Evolutionary conservation across 2,888 invertebrate species (phyloP).

Genomic region (Campoplex nolae): DNA sequence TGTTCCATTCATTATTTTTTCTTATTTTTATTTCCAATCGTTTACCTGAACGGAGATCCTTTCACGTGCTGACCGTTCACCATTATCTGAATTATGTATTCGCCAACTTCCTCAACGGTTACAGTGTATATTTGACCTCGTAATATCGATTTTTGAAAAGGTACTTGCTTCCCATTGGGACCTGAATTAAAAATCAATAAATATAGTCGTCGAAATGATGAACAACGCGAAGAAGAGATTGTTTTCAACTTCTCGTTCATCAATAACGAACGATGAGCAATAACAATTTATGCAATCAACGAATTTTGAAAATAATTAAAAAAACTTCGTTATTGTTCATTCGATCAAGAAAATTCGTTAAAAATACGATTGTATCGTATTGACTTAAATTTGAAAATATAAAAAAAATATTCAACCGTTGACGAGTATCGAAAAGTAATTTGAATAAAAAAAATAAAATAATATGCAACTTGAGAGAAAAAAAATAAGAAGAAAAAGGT

Average conservation of each 20-base stretch:
- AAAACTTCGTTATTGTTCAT: too few relatives aligned
- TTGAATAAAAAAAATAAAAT: not conserved
- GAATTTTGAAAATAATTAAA: too few relatives aligned
- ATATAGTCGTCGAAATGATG: not conserved
- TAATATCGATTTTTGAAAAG: constrained; percentile 82
- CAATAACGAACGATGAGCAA: too few relatives aligned
- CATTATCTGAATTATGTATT: constrained; percentile 93
- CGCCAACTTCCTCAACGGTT: constrained; percentile 94
- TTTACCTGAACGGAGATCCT: constrained; percentile 94
- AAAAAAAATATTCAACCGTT: too few relatives aligned
- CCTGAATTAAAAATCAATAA: constrained; percentile 75
- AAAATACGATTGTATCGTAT: too few relatives aligned
- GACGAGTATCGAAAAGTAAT: not conserved
- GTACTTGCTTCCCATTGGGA: constrained; percentile 83
- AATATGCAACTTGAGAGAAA: not conserved
- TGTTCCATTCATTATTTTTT: not conserved
- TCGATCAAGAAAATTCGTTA: too few relatives aligned
- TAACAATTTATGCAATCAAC: too few relatives aligned
- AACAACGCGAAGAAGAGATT: too few relatives aligned
- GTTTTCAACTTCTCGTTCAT: too few relatives aligned
- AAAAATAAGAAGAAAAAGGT: not conserved
- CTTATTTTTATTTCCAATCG: not conserved
- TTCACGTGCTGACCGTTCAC: constrained; percentile 94
- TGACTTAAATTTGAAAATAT: too few relatives aligned
- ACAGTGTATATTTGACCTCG: constrained; percentile 84